phyloP scores from a whole-genome alignment of 2,113 vertebrate genomes.

The Lanius ludovicianus region DNA sequence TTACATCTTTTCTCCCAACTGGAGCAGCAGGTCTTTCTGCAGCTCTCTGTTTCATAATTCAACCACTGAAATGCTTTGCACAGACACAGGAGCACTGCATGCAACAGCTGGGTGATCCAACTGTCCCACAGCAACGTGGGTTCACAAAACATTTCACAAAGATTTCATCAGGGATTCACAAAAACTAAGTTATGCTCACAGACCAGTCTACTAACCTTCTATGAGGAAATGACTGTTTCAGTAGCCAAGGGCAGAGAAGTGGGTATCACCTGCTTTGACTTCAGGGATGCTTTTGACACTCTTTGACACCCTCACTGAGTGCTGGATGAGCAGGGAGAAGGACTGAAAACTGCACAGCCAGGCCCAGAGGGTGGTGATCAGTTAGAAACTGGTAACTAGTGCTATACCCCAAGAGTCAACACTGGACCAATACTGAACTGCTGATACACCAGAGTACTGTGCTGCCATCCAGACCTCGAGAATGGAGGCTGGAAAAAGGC shows the following conservation, averaged over 20 bases:
- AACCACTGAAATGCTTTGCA: not conserved
- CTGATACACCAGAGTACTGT: not conserved
- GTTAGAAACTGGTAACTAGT: not conserved
- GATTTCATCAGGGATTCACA: not conserved
- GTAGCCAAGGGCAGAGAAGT: not conserved
- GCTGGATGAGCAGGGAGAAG: not conserved
- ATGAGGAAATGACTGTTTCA: not conserved
- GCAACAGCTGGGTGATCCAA: not conserved
- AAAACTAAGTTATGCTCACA: not conserved
- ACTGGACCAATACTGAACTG: not conserved
- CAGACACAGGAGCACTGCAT: not conserved
- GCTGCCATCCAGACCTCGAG: not conserved
- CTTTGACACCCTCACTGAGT: not conserved
- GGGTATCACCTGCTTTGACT: not conserved
- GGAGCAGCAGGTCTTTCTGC: not conserved
- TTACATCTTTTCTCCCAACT: not conserved
- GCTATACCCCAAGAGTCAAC: not conserved
- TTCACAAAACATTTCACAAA: not conserved
- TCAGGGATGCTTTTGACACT: not conserved
- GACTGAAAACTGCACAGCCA: not conserved
- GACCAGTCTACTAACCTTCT: not conserved
- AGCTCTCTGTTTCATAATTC: not conserved
- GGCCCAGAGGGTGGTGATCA: not conserved
- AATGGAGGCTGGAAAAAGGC: not conserved
- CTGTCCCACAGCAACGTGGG: not conserved